Percentiles rank a stretch among this genome's conserved stretches.
Conservation (phyloP, 2,113 vertebrate species). For the Amphiprion ocellaris region DNA sequence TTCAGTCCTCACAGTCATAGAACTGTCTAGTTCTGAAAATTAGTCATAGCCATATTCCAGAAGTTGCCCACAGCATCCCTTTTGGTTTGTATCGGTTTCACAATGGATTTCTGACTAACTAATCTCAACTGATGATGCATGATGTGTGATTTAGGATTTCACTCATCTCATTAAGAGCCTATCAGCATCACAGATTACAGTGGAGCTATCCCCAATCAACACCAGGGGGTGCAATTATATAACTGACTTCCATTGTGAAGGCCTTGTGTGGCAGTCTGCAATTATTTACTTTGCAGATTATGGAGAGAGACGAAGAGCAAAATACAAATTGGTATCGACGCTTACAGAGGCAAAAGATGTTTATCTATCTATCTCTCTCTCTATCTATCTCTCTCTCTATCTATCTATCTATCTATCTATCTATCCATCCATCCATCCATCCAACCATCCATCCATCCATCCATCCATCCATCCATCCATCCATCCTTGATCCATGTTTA, state of each 20-base stretch:
- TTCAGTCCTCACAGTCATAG: conserved; percentile 9
- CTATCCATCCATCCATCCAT: too few relatives aligned
- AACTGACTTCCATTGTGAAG: conserved; percentile 53
- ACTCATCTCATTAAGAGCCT: conserved; percentile 43
- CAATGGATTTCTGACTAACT: conserved; percentile 26
- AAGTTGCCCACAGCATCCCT: not conserved
- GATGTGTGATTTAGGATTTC: conserved; percentile 41
- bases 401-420: too few relatives aligned
- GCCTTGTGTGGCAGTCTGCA: conserved; percentile 50
- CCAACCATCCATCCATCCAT: not conserved
- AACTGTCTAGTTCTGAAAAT: not conserved
- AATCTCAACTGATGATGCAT: conserved; percentile 14
- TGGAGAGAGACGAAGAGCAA: conserved; percentile 34
- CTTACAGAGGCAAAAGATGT: conserved; percentile 11
- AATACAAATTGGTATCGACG: conserved; percentile 43
- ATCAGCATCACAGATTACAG: conserved; percentile 42
- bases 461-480: not conserved
- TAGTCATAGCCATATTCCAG: not conserved
- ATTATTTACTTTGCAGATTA: conserved; percentile 65
- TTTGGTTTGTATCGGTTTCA: conserved; percentile 4
- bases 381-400: too few relatives aligned
- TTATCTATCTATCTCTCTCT: not conserved
- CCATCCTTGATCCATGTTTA: not conserved
- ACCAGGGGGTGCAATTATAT: conserved; percentile 77
- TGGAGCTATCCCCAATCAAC: conserved; percentile 49